phyloP scores from a whole-genome alignment of 2,888 invertebrate species.

The Perizoma affinitatum region DNA sequence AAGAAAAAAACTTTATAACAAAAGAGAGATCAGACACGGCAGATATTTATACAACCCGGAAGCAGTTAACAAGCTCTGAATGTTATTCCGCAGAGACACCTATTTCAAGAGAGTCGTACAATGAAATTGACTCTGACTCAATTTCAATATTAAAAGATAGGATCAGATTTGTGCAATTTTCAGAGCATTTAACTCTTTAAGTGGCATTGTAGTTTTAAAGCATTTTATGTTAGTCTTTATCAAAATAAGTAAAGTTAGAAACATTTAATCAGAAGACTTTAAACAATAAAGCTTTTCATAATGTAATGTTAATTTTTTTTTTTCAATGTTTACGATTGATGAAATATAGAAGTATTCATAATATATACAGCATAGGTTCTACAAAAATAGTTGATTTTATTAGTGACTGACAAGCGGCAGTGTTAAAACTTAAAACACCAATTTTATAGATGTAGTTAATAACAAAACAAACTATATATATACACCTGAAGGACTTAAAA shows the following conservation, averaged over 20 bases:
- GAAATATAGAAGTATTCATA: no score
- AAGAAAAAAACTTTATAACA: background rate
- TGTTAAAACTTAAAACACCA: no score
- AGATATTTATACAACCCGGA: constrained; percentile 3
- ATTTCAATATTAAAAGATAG: constrained; percentile 13
- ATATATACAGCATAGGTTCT: no score
- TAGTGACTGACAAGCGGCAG: no score
- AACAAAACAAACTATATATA: no score
- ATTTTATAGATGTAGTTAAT: no score
- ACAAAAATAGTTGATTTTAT: no score
- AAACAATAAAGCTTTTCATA: no score
- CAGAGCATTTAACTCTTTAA: background rate
- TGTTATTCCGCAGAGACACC: constrained; percentile 20
- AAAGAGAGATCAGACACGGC: constrained; percentile 1
- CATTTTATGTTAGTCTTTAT: background rate
- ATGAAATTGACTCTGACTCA: constrained; percentile 15
- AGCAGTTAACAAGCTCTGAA: constrained; percentile 14
- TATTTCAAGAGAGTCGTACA: constrained; percentile 25
- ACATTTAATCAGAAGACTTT: no score
- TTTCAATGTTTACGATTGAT: no score
- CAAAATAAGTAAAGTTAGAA: background rate
- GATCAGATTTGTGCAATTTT: background rate
- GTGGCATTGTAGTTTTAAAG: background rate
- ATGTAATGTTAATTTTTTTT: no score
- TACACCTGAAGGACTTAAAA: no score